A percentile compares a stretch with the other conserved stretches of the same genome.
Evolutionary conservation across 2,888 invertebrate species (phyloP).

Genomic region (Selenia dentaria): DNA sequence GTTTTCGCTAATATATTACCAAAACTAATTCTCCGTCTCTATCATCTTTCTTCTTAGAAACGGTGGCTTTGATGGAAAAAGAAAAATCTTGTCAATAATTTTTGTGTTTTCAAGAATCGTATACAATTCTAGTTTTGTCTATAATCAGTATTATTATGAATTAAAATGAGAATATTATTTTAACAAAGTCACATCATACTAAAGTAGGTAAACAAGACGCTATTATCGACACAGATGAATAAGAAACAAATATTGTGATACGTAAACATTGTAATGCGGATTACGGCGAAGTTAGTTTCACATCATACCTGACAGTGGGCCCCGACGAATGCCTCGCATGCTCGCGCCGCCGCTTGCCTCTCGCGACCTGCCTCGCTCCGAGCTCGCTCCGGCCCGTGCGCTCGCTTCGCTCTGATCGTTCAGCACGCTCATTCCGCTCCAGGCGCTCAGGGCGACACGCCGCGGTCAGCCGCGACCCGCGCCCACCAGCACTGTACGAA

Average conservation of each 20-base stretch:
- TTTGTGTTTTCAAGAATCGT: too few species aligned
- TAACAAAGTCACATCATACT: too few species aligned
- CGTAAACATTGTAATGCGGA: too few species aligned
- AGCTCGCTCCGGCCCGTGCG: too few species aligned
- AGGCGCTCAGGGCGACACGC: neutral
- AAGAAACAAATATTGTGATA: too few species aligned
- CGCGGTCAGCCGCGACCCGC: neutral
- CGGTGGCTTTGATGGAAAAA: conserved; percentile 71
- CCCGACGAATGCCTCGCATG: conserved; percentile 39
- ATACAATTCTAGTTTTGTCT: too few species aligned
- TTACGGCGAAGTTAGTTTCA: too few species aligned
- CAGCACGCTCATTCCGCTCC: conserved; percentile 22
- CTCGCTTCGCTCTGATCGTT: conserved; percentile 17
- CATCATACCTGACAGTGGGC: conserved; percentile 50
- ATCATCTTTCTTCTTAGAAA: conserved; percentile 59
- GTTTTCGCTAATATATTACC: conserved; percentile 44
- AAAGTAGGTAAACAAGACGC: too few species aligned
- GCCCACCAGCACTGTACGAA: conserved; percentile 28
- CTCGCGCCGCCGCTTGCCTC: conserved; percentile 38
- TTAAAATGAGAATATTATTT: too few species aligned
- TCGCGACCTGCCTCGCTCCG: conserved; percentile 21
- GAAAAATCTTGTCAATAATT: too few species aligned
- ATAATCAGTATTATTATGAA: too few species aligned
- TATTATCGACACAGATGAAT: too few species aligned
- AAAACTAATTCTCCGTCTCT: conserved; percentile 45